Evolutionary conservation across 2,888 invertebrate genomes (phyloP).

Genomic region (Eilema caniola): DNA sequence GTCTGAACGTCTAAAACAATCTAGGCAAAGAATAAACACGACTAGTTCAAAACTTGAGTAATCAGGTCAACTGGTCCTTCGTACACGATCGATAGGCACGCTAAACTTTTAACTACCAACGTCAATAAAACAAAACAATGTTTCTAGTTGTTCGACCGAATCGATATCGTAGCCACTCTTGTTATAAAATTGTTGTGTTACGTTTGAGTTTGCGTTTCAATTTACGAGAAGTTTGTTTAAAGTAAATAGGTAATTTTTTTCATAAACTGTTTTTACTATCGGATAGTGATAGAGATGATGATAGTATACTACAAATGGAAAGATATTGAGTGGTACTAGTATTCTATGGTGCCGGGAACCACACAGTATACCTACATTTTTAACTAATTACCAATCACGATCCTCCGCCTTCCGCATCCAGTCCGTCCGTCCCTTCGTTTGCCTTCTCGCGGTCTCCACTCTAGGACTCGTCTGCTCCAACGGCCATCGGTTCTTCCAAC

Average conservation of each 20-base stretch:
- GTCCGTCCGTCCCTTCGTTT: no score
- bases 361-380: no score
- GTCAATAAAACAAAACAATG: constrained; percentile 75
- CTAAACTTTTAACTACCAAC: constrained; percentile 69
- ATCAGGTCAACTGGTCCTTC: constrained; percentile 78
- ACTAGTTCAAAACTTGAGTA: constrained; percentile 74
- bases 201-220: constrained; percentile 31
- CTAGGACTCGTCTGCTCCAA: no score
- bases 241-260: not conserved
- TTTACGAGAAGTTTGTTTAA: constrained; percentile 1
- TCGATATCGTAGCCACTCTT: constrained; percentile 63
- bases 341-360: no score
- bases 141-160: constrained; percentile 65
- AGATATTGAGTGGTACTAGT: no score
- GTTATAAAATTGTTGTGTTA: constrained; percentile 36
- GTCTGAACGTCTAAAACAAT: constrained; percentile 16
- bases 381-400: no score
- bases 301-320: no score
- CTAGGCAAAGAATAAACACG: constrained; percentile 54
- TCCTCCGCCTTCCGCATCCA: no score
- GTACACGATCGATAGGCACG: constrained; percentile 67
- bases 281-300: no score
- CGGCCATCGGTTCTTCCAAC: no score
- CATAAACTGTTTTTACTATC: no score
- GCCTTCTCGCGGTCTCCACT: no score